Evolutionary conservation across 1,140 invertebrate species (phyloP), one percentile per base, ranked within the genome.

Genomic region (Lepidostoma basale): DNA sequence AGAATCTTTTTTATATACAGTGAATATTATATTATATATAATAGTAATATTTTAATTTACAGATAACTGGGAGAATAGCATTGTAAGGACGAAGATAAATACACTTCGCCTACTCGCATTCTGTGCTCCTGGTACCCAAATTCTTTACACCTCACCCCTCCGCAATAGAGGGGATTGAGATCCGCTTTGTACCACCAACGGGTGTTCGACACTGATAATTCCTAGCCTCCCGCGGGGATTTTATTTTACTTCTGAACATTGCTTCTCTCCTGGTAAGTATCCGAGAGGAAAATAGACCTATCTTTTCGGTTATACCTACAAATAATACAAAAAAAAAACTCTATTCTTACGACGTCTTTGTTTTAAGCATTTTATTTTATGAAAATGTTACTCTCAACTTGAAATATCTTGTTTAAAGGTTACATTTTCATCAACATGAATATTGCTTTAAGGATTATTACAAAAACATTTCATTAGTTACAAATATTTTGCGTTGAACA

Each of bases 151-250:
- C 25, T 33, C 28, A 30, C 39, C 36, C 67, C 42, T 64, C 8
- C 18, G n/a, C 16, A 12, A 14, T 52, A 36, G 28, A 23, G 20
- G 36, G 62, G 25, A 42, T 23, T 18, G 56, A 40, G 56, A 67
- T 40, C 56, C 52, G 54, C 49, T 33, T 28, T 40, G 33, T 25
- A 36, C 56, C 56, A 54, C 45, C 28, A 56, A 33, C 63, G 68
- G 23, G 62, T 70, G 68, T 66, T 49, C 63, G 36, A 14, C 44
- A 45, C 68, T 66, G 68, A 70, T 70, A 70, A 70, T 58, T 58
- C 62, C 16, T 25, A 40, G 44, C 20, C 44, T 56, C 36, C 64
- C 68, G 39, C 44, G 39, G 30, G 56, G 49, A 49, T 26, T 70
- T 56, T 23, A 36, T 54, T 65, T 65, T 40, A 28, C 62, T 47